Conservation (phyloP, 2,113 vertebrate genomes). For the Bungarus multicinctus region DNA sequence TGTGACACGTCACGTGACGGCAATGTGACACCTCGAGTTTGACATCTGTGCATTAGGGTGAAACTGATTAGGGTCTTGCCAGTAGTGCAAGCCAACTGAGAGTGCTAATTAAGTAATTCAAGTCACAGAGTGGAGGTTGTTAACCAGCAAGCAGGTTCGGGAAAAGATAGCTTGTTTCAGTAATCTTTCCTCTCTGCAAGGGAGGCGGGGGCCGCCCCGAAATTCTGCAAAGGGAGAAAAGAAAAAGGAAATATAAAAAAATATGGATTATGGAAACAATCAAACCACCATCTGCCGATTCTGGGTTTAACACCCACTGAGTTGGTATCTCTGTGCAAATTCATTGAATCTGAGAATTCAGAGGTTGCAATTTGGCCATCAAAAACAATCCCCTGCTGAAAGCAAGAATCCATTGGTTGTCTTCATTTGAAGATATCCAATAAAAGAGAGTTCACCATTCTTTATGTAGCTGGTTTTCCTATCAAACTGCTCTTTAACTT, state of each 20-base stretch:
- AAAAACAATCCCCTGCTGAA: not conserved
- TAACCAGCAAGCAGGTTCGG: not conserved
- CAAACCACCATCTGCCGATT: not conserved
- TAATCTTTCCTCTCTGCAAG: not conserved
- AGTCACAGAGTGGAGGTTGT: not conserved
- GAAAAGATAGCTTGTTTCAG: not conserved
- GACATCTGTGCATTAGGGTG: not conserved
- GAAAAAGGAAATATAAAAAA: not conserved
- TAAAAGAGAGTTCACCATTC: not conserved
- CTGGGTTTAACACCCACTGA: not conserved
- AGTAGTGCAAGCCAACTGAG: not conserved
- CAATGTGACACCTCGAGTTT: too few relatives aligned
- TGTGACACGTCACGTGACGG: too few relatives aligned
- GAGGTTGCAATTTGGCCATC: not conserved
- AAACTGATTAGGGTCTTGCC: not conserved
- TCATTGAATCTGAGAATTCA: not conserved
- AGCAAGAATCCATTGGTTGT: not conserved
- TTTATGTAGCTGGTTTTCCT: not conserved
- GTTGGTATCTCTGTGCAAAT: not conserved
- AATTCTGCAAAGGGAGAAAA: not conserved
- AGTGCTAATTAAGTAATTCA: not conserved
- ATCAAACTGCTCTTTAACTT: not conserved
- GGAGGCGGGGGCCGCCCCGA: accelerated
- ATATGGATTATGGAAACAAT: not conserved
- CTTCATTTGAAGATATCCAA: not conserved